Evolutionary conservation across 2,888 invertebrate genomes (phyloP), one percentile per base, ranked within the genome.

Genomic region (Parnassius smintheus): DNA sequence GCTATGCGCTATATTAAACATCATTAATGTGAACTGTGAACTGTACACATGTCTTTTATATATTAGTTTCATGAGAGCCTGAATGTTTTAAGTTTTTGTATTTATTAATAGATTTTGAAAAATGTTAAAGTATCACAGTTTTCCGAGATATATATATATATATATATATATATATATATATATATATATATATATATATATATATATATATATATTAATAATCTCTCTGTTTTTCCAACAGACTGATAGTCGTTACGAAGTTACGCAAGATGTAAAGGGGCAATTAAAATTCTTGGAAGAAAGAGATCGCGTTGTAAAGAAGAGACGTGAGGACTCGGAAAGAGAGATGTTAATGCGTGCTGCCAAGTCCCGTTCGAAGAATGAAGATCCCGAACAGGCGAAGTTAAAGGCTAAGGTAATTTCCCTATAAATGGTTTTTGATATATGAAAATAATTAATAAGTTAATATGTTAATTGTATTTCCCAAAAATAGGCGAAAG

Each of bases 241-340:
- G 95, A 93, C 94, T 82, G 98, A 99, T 92, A 93, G 95, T 60
- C 94, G 96, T 65, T 99, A 98, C 83, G 98, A 98, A 91, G 93
- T 95, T 58, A 95, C 95, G n/a, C 96, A 96, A 82, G 98, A 98
- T 84, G 96, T 97, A 12, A 95, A 96, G 78, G 94, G 95, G n/a
- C 99, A 99, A 91, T 93, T 99, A 61, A 98, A 98, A 87, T 99
- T 99, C 88, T 91, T 99, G 61, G 99, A 99, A 88, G 99, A 99
- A 84, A 87, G 99, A 65, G 99, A 99, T 85, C 95, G 96, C 76
- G 95, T 98, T 61, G 99, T 99, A 86, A 95, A 97, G 81, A 98
- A 98, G 83, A 93, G 97, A 63, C 97, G 98, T 70, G 98, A 99
- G 81, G 99, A 99, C 82, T 95, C 97, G 62, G 99, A 99, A 81